phyloP scores from a whole-genome alignment of 2,888 invertebrate species.

The Phania funesta region DNA sequence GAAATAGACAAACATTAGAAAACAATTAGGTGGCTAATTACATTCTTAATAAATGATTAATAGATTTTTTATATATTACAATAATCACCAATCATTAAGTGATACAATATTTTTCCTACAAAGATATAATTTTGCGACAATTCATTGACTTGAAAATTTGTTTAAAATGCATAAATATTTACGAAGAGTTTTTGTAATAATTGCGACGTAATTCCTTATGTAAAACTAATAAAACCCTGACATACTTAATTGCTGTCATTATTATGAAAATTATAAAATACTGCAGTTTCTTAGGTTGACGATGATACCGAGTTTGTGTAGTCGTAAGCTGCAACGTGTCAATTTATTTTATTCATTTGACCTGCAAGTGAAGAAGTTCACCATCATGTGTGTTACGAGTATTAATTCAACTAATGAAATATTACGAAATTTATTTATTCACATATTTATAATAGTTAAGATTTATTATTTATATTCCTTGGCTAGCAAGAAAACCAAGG shows the following conservation, averaged over 20 bases:
- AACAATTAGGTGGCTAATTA: too few species aligned
- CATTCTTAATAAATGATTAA: too few species aligned
- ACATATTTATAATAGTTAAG: background rate
- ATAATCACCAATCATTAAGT: too few species aligned
- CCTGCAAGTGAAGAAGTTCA: slow-evolving; percentile 21
- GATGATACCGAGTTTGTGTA: too few species aligned
- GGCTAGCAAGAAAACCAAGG: slow-evolving; percentile 13
- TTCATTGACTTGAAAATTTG: too few species aligned
- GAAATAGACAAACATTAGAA: too few species aligned
- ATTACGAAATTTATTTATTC: slow-evolving; percentile 16
- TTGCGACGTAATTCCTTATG: background rate
- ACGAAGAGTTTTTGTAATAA: background rate
- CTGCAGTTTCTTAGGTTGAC: background rate
- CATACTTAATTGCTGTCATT: background rate
- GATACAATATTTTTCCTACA: too few species aligned
- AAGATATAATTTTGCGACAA: too few species aligned
- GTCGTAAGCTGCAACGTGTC: background rate
- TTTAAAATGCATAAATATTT: too few species aligned
- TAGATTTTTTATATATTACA: too few species aligned
- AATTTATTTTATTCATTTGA: slow-evolving; percentile 12
- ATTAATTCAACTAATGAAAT: slow-evolving; percentile 10
- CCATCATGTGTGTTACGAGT: background rate
- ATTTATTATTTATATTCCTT: background rate
- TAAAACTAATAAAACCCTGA: slow-evolving; percentile 4
- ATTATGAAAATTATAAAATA: background rate